A percentile compares a stretch with the other conserved stretches of the same genome.
Conservation (phyloP, 2,888 invertebrate species). For the Habrosyne pyritoides region DNA sequence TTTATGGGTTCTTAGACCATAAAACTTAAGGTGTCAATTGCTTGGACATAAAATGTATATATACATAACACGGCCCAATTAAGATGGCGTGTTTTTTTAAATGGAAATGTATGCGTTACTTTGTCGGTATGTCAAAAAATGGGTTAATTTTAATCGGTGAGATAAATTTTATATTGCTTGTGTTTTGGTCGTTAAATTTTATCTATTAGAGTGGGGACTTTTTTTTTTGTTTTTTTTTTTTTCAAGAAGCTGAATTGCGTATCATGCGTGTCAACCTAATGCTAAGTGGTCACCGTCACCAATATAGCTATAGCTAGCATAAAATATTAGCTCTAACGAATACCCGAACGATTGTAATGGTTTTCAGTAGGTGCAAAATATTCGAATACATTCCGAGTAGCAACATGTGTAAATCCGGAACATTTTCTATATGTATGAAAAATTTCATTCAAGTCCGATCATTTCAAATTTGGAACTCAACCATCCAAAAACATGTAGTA, state of each 20-base stretch:
- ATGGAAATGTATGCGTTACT: background rate
- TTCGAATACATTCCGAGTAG: too few relatives aligned
- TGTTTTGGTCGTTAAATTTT: background rate
- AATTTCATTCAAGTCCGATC: too few relatives aligned
- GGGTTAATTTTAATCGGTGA: background rate
- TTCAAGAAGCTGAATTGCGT: too few relatives aligned
- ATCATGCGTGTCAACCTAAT: too few relatives aligned
- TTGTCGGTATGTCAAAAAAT: background rate
- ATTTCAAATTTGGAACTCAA: conserved; percentile 25
- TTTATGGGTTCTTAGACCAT: conserved; percentile 58
- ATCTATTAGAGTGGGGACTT: background rate
- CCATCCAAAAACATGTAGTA: conserved; percentile 30
- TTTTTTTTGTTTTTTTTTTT: too few relatives aligned
- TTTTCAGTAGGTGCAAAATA: too few relatives aligned
- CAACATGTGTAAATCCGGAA: too few relatives aligned
- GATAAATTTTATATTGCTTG: background rate
- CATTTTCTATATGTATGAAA: too few relatives aligned
- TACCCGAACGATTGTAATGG: too few relatives aligned
- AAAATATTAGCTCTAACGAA: too few relatives aligned
- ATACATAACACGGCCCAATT: conserved; percentile 8
- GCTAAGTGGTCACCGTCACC: too few relatives aligned
- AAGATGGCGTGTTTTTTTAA: conserved; percentile 6
- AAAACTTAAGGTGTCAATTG: conserved; percentile 78
- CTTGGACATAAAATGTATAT: conserved; percentile 31
- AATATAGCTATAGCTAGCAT: too few relatives aligned